Base-by-base conservation (phyloP, 2,888 invertebrate species). In the Rapana venosa region DNA sequence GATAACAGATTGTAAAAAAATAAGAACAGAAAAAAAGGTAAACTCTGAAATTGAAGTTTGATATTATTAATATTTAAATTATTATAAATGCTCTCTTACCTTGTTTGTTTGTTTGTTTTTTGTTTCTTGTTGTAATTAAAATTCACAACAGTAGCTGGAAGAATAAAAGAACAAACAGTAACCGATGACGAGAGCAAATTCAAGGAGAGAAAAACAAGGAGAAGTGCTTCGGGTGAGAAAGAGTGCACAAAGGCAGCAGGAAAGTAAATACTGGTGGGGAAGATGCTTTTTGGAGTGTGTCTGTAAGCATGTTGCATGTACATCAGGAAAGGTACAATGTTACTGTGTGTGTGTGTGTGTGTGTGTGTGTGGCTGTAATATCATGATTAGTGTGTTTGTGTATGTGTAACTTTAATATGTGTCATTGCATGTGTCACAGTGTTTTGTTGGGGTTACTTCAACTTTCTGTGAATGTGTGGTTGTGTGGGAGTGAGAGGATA, bases 161-260 rank as follows among this genome's bases (percentile, higher is more conserved):
- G 32, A 35, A 6, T 26, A 36, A 81, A 5, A 61, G 47, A 70
- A 47, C 47, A 47, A n/a, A 47, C 47, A 47, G 47, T 8, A 47
- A 11, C 58, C 32, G 35, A 99, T 99, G 99, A 99, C 99, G 74
- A 99, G 99, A 99, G 99, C 96, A 99, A 99, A 96, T 98, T 98
- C 95, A 97, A 97, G 91, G 98, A 74, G 98, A 98, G 95, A 99
- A 99, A 99, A 97, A 98, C 99, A 66, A 98, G 15, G 98, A 97
- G 92, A 99, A n/a, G n/a, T n/a, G n/a, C n/a, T 99, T 0, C 97
- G 97, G 91, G 98, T 98, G 87, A 97, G 99, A 32, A 77, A 79
- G 77, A 32, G 32, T 6, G 77, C 77, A 4, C 77, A 13, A 79
- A 35, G 77, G 77, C 17, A 0, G 77, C 77, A 35, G 77, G n/a